Percentiles rank a stretch among this genome's conserved stretches.
Evolutionary conservation across 2,888 invertebrate species (phyloP).

Genomic region (Hyposoter didymator): DNA sequence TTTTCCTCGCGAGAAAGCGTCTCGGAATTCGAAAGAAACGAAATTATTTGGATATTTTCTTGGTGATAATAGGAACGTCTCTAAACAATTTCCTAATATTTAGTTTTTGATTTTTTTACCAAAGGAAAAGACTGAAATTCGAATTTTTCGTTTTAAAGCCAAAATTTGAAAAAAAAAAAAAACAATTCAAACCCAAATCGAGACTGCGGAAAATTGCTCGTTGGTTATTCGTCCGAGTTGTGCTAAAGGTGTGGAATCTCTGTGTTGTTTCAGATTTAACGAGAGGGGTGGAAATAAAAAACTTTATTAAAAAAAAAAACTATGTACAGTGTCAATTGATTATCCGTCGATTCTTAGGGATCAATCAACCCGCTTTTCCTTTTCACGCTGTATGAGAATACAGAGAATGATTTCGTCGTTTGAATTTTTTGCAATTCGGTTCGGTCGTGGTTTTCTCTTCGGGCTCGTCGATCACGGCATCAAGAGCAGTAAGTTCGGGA

Average conservation of each 20-base stretch:
- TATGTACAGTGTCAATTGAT: constrained; percentile 38
- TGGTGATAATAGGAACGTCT: neutral
- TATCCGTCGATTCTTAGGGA: neutral
- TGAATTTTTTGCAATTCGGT: constrained; percentile 82
- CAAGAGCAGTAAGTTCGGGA: constrained; percentile 5
- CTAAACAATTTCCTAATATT: neutral
- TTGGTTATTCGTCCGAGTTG: neutral
- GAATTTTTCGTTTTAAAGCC: neutral
- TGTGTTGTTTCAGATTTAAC: constrained; percentile 63
- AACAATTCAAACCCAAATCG: neutral
- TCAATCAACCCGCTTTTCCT: neutral
- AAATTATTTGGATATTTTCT: neutral
- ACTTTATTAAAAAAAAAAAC: constrained; percentile 58
- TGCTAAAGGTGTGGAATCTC: constrained; percentile 25
- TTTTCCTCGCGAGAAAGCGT: neutral
- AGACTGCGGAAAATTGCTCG: constrained; percentile 3
- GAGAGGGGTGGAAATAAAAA: constrained; percentile 58
- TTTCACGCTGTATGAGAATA: constrained; percentile 78
- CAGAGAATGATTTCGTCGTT: constrained; percentile 83
- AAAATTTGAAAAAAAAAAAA: neutral
- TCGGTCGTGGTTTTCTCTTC: constrained; percentile 58
- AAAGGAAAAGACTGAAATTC: too few species aligned
- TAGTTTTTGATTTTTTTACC: neutral
- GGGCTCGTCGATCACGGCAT: constrained; percentile 31
- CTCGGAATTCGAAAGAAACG: neutral